These are phyloP conservation scores for Epinephelus fuscoguttatus DNA, from an alignment of 2,113 vertebrate species.

Conservation along the genomic window DNA sequence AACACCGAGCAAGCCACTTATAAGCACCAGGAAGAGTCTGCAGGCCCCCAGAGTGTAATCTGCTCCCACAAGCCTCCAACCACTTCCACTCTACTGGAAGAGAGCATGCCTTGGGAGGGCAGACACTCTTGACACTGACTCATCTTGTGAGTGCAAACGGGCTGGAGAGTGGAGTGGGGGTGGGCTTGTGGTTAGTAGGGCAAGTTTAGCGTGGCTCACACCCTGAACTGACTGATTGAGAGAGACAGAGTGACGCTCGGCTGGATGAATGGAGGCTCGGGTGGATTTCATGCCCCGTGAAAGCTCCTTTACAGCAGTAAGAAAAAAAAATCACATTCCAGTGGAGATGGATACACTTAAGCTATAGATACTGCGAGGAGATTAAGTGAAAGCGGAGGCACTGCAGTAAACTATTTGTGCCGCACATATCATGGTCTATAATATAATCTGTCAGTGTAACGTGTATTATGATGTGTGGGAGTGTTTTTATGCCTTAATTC, in stretches of 20 bases:
- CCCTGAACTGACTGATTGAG: slow-evolving; percentile 55
- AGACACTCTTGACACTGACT: slow-evolving; percentile 59
- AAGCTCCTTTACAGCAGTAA: slow-evolving; percentile 21
- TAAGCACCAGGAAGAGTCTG: slow-evolving; percentile 46
- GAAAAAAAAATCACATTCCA: background rate
- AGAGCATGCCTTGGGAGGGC: slow-evolving; percentile 43
- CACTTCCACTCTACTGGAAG: slow-evolving; percentile 61
- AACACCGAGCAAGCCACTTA: slow-evolving; percentile 9
- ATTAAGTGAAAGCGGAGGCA: slow-evolving; percentile 3
- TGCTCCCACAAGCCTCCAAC: slow-evolving; percentile 42
- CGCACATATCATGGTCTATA: background rate
- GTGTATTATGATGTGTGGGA: background rate
- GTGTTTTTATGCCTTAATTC: background rate
- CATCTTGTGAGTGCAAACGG: slow-evolving; percentile 25
- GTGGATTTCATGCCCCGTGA: slow-evolving; percentile 54
- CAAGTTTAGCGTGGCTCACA: slow-evolving; percentile 37
- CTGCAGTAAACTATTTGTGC: background rate
- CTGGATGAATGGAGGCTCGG: slow-evolving; percentile 43
- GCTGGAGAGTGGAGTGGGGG: slow-evolving; percentile 5
- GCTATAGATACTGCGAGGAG: slow-evolving; percentile 10
- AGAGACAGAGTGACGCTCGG: slow-evolving; percentile 47
- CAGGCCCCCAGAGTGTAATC: slow-evolving; percentile 42
- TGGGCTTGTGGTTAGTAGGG: slow-evolving; percentile 48
- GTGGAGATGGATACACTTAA: background rate
- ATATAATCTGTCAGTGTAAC: background rate